Conservation (phyloP, 1,140 invertebrate species). For the Homalodisca vitripennis region DNA sequence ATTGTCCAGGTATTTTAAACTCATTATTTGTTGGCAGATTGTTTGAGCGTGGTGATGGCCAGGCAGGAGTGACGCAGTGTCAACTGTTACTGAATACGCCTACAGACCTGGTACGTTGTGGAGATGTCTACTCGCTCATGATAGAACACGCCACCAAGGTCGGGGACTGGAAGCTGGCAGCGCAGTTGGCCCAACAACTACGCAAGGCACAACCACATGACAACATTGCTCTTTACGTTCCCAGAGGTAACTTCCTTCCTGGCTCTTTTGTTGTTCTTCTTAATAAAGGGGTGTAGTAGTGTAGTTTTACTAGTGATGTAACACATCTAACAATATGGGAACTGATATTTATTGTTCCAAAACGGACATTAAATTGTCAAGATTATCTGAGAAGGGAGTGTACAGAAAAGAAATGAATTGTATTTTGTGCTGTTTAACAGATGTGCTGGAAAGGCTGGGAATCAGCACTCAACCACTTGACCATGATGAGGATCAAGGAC, state of each 20-base stretch:
- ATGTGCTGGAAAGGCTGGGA: constrained; percentile 31
- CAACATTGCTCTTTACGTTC: constrained; percentile 42
- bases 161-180: constrained; percentile 39
- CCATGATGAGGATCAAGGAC: not conserved
- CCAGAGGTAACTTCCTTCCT: constrained; percentile 37
- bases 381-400: too few relatives aligned
- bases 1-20: too few relatives aligned
- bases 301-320: not conserved
- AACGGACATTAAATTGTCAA: too few relatives aligned
- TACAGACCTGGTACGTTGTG: constrained; percentile 53
- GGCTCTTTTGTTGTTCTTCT: not conserved
- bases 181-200: constrained; percentile 46
- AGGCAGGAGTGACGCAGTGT: constrained; percentile 55
- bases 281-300: not conserved
- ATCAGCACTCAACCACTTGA: not conserved
- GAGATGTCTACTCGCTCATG: constrained; percentile 60
- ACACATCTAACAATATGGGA: not conserved
- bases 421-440: constrained; percentile 21
- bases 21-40: constrained; percentile 47
- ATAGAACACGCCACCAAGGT: constrained; percentile 45
- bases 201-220: constrained; percentile 38
- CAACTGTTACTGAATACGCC: constrained; percentile 54
- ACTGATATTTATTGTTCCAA: not conserved
- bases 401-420: not conserved
- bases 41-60: constrained; percentile 54